phyloP scores from a whole-genome alignment of 2,113 vertebrate genomes.

The Malurus cyaneus region DNA sequence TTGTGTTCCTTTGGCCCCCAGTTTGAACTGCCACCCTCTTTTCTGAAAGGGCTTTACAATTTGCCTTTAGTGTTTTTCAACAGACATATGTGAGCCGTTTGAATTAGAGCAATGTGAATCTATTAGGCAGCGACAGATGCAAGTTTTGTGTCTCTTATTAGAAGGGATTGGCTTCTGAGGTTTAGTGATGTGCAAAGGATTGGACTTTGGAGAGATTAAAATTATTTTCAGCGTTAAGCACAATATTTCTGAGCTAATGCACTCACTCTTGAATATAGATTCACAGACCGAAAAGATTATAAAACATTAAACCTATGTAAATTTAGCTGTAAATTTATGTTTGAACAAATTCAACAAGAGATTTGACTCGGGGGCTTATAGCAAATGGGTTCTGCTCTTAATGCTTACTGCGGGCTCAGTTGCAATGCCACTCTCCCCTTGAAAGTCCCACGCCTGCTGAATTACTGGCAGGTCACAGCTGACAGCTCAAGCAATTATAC shows the following conservation, averaged over 20 bases:
- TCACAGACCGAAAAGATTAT: constrained; percentile 72
- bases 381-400: constrained; percentile 60
- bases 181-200: constrained; percentile 68
- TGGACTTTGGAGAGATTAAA: constrained; percentile 72
- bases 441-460: constrained; percentile 52
- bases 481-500: constrained; percentile 72
- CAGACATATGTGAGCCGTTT: background rate
- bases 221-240: constrained; percentile 73
- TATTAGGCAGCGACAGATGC: constrained; percentile 55
- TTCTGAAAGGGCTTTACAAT: background rate
- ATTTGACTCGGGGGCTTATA: constrained; percentile 70
- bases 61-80: constrained; percentile 6
- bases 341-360: constrained; percentile 75
- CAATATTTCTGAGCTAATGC: constrained; percentile 58
- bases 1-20: background rate
- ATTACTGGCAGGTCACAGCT: constrained; percentile 71
- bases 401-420: background rate
- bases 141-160: constrained; percentile 56
- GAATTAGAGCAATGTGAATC: constrained; percentile 48
- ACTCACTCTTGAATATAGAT: constrained; percentile 71
- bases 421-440: constrained; percentile 24
- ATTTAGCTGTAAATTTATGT: constrained; percentile 73
- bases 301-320: constrained; percentile 79
- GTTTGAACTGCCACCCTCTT: background rate
- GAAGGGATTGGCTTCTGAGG: constrained; percentile 60